These are phyloP conservation scores for Amphilophus citrinellus DNA, from an alignment of 2,113 vertebrate genomes.

Conservation along the genomic window DNA sequence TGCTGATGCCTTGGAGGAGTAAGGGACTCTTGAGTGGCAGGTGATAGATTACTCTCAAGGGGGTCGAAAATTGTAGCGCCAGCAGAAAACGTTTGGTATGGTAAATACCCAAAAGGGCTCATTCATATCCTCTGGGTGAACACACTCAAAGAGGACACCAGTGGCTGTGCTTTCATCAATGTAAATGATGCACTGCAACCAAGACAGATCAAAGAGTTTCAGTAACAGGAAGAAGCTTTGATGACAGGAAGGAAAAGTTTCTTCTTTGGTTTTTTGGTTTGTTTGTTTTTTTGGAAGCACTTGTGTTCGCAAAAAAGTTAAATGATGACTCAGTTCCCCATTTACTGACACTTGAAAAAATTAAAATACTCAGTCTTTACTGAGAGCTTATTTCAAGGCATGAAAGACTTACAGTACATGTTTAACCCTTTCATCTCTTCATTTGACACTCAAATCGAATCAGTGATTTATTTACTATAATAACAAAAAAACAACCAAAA, in stretches of 20 bases:
- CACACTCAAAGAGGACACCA: not conserved
- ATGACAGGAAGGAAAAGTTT: not conserved
- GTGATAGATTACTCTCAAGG: conserved; percentile 48
- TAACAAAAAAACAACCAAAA: not conserved
- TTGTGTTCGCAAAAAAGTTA: not conserved
- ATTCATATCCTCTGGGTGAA: not conserved
- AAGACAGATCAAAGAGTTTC: conserved; percentile 23
- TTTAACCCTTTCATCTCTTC: not conserved
- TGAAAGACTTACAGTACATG: not conserved
- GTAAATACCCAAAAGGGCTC: conserved; percentile 39
- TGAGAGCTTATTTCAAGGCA: no score
- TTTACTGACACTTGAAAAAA: not conserved
- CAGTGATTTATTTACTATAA: not conserved
- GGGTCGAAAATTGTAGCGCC: conserved; percentile 20
- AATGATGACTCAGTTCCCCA: not conserved
- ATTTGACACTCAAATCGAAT: not conserved
- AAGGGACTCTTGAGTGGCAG: conserved; percentile 36
- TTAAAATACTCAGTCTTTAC: not conserved
- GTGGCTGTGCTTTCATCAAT: conserved; percentile 8
- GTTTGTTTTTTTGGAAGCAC: not conserved
- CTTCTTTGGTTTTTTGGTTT: not conserved
- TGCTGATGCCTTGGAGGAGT: conserved; percentile 34
- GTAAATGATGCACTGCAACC: not conserved
- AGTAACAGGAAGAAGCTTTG: not conserved
- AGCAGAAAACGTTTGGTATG: conserved; percentile 14